A percentile compares a stretch with the other conserved stretches of the same genome.
Evolutionary conservation across 2,113 vertebrate genomes (phyloP).

Genomic region (Chaetodon auriga): DNA sequence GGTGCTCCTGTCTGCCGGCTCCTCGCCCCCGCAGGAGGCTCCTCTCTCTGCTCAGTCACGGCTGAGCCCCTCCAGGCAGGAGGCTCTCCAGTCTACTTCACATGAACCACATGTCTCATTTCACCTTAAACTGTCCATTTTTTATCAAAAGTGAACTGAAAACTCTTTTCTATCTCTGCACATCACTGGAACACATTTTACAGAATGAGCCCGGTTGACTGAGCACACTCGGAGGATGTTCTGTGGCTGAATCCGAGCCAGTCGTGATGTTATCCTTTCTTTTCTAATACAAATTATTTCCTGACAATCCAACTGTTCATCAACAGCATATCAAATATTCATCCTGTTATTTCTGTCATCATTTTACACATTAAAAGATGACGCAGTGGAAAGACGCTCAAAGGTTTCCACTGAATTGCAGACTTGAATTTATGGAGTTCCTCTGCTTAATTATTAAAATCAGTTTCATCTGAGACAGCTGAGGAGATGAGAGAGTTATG

Average conservation of each 20-base stretch:
- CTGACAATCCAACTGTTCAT: too few species aligned
- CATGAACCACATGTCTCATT: constrained; percentile 36
- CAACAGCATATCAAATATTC: background rate
- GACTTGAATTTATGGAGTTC: background rate
- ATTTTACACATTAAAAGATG: background rate
- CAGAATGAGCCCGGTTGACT: background rate
- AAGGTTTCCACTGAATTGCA: background rate
- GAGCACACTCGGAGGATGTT: background rate
- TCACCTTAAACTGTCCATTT: constrained; percentile 29
- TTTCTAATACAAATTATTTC: background rate
- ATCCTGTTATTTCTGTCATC: background rate
- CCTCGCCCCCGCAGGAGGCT: constrained; percentile 49
- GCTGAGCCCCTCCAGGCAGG: constrained; percentile 31
- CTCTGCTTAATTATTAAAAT: background rate
- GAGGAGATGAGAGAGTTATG: constrained; percentile 2
- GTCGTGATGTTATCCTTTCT: background rate
- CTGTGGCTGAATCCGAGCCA: background rate
- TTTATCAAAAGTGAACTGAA: constrained; percentile 4
- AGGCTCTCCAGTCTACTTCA: constrained; percentile 26
- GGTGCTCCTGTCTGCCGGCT: constrained; percentile 28
- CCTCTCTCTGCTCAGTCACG: constrained; percentile 33
- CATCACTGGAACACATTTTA: constrained; percentile 18
- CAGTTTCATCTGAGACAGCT: background rate
- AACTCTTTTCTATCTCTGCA: background rate
- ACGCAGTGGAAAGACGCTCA: background rate